These are phyloP conservation scores for Sander vitreus DNA, from an alignment of 2,113 vertebrate species.

Conservation along the genomic window DNA sequence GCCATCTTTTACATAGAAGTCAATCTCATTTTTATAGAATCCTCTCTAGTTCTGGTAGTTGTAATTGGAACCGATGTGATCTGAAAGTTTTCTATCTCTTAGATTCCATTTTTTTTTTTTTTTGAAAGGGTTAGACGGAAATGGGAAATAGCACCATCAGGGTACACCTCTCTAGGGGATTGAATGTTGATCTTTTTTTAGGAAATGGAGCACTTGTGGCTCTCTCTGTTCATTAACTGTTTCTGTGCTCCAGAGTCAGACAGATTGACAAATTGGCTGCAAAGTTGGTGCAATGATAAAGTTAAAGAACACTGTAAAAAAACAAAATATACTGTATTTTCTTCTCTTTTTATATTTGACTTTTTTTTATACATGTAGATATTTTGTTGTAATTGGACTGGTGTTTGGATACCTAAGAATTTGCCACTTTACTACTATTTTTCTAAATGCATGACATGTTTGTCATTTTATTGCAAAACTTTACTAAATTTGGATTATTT, in stretches of 20 bases:
- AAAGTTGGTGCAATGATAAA: slow-evolving; percentile 8
- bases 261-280: slow-evolving; percentile 28
- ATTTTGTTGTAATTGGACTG: not conserved
- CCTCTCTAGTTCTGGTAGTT: not conserved
- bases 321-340: not conserved
- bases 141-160: slow-evolving; percentile 67
- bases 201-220: slow-evolving; percentile 69
- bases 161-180: slow-evolving; percentile 61
- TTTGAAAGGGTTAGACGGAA: slow-evolving; percentile 54
- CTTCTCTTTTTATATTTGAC: not conserved
- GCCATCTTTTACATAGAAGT: slow-evolving; percentile 8
- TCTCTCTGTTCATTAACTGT: slow-evolving; percentile 60
- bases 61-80: not conserved
- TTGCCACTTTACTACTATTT: not conserved
- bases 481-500: not conserved
- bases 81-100: slow-evolving; percentile 23
- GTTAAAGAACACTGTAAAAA: not conserved
- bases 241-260: slow-evolving; percentile 23
- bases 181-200: slow-evolving; percentile 66
- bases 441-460: not conserved
- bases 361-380: not conserved
- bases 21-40: not conserved
- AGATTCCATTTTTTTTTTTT: slow-evolving; percentile 38
- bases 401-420: not conserved
- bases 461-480: not conserved